Percentiles rank a stretch among this genome's conserved stretches.
These are phyloP conservation scores for Pantherophis alleghaniensis DNA, from an alignment of 2,797 vertebrate species.

Conservation along the genomic window DNA sequence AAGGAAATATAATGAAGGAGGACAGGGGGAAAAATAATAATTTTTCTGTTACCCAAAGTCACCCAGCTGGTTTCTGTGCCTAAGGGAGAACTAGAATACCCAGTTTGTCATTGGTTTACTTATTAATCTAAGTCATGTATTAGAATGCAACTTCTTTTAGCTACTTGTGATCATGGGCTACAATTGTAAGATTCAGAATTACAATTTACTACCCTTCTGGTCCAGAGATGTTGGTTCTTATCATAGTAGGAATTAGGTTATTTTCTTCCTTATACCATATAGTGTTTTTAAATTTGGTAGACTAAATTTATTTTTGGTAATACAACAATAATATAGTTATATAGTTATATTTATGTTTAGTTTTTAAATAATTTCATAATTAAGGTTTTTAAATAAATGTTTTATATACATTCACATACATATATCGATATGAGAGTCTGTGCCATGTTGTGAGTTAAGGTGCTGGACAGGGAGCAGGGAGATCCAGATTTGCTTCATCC, in stretches of 20 bases:
- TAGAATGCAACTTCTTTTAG: neutral
- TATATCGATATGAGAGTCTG: neutral
- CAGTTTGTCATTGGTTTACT: neutral
- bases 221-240: neutral
- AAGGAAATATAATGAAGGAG: neutral
- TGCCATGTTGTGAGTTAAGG: neutral
- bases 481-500: neutral
- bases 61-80: neutral
- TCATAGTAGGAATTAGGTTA: neutral
- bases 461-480: neutral
- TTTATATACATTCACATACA: neutral
- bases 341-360: neutral
- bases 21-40: neutral
- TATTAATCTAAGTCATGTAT: neutral
- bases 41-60: neutral
- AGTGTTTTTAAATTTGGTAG: neutral
- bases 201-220: neutral
- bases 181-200: neutral
- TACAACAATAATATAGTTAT: neutral
- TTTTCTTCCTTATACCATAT: neutral
- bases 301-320: neutral
- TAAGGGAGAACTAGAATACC: neutral
- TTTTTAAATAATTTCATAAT: neutral
- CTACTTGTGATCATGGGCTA: neutral
- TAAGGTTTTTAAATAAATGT: neutral